Evolutionary conservation across 2,113 vertebrate species (phyloP), one percentile per base, ranked within the genome.

Genomic region (Fulmarus glacialis): DNA sequence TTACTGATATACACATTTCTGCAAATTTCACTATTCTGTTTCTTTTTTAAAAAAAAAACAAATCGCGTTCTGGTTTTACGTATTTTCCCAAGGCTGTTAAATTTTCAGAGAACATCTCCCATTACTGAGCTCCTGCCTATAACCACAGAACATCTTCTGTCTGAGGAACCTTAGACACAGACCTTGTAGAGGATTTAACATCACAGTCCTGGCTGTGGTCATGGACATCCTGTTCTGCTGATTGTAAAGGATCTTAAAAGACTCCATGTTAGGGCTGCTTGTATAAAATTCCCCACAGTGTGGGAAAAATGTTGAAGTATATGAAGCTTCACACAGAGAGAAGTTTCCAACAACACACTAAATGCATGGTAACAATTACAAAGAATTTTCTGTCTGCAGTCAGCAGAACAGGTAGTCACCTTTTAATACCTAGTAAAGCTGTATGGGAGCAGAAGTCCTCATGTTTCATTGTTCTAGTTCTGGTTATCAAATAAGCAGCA

Each of bases 401-500:
- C 53, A 90, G 22, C 8, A 89, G 53, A 74, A 74, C 9, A 88
- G 9, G 38, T 75, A 89, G 70, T 58, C 23, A 36, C 27, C 30
- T 77, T 93, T 88, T 82, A 88, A 70, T 77, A 77, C 5, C 16
- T 20, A 34, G 10, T 43, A 62, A 85, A 38, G 27, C 29, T 73
- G 8, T 42, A 87, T 26, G 47, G 34, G 6, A 81, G 29, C 74
- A 86, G 67, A 90, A 90, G 26, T 90, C 82, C 30, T 64, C 19
- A 7, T 91, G 24, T 91, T 93, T 90, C 40, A 80, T 91, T 97
- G 91, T 91, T 80, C 68, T 85, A 87, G 58, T 82, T 85, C 84
- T 96, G 91, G 36, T 93, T 82, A 91, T 85, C 66, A 87, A 87
- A 96, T 82, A 96, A 94, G 74, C 58, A 73, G 19, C 52, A 80